A percentile compares a stretch with the other conserved stretches of the same genome.
These are phyloP conservation scores for Solen grandis DNA, from an alignment of 1,140 invertebrate species.

Conservation along the genomic window DNA sequence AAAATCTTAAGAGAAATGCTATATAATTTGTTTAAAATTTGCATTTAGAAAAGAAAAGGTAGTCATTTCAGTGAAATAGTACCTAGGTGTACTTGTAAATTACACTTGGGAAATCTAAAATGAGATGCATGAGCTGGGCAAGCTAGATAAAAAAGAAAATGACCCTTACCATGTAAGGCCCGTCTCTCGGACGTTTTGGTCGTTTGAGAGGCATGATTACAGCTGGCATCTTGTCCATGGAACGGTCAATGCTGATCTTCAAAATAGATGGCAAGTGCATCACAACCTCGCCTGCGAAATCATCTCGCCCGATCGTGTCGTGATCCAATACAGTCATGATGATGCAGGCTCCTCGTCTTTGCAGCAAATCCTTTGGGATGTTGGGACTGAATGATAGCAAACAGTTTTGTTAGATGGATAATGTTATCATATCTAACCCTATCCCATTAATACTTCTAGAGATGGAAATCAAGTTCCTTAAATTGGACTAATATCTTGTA, in stretches of 20 bases:
- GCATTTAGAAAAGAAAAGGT: neutral
- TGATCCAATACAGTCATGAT: constrained; percentile 97
- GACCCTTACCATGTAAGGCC: constrained; percentile 64
- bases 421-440: no score
- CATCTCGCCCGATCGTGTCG: constrained; percentile 94
- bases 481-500: no score
- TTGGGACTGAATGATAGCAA: constrained; percentile 86
- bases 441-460: no score
- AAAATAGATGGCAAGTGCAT: constrained; percentile 85
- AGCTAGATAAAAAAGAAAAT: no score
- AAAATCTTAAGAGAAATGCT: neutral
- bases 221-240: constrained; percentile 66
- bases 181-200: constrained; percentile 51
- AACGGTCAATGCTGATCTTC: constrained; percentile 56
- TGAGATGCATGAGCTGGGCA: no score
- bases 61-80: no score
- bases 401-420: no score
- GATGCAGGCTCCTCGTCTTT: constrained; percentile 88
- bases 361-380: constrained; percentile 88
- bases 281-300: constrained; percentile 96
- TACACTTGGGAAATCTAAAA: no score
- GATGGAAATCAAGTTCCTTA: no score
- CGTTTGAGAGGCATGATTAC: constrained; percentile 72
- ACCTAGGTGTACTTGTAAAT: no score
- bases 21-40: neutral